phyloP scores from a whole-genome alignment of 2,888 invertebrate genomes.

The Empis stercorea region DNA sequence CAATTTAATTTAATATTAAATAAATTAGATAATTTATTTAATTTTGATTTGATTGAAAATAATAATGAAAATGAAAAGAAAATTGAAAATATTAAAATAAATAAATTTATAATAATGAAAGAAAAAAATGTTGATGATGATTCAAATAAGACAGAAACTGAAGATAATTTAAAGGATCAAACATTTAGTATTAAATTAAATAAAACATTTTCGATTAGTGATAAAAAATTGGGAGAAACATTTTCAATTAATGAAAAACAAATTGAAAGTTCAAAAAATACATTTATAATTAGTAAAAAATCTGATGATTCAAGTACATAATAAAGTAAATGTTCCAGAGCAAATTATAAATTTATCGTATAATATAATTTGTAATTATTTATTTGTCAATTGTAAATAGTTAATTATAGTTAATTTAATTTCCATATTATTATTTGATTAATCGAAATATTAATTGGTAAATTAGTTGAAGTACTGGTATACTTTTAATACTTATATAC shows the following conservation, averaged over 20 bases:
- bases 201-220: neutral
- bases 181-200: neutral
- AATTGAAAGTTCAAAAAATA: neutral
- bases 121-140: no score
- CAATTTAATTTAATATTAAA: neutral
- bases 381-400: no score
- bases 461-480: no score
- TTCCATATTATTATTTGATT: no score
- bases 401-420: no score
- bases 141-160: neutral
- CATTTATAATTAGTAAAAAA: neutral
- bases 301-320: no score
- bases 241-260: neutral
- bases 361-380: no score
- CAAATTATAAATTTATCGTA: no score
- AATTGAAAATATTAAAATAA: neutral
- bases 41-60: neutral
- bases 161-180: neutral
- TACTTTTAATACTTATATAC: no score
- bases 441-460: no score
- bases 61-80: neutral
- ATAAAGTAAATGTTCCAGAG: no score
- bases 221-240: neutral
- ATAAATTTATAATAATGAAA: no score
- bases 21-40: neutral